Percentiles rank a stretch among this genome's conserved stretches.
These are phyloP conservation scores for Enteromius fasciolatus DNA, from an alignment of 2,797 vertebrate species.

Conservation along the genomic window DNA sequence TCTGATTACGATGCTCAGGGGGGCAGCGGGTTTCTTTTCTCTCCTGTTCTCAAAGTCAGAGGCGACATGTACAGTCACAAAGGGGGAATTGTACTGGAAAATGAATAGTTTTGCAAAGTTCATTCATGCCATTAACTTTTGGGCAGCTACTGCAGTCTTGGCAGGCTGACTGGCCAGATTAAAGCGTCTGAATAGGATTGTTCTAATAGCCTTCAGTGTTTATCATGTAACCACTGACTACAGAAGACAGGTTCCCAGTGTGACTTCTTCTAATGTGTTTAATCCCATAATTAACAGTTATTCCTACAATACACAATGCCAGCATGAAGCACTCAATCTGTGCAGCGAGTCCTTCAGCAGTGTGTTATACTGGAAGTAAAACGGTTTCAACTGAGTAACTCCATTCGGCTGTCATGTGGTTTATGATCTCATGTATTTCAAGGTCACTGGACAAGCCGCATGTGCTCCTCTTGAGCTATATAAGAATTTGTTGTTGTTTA, in stretches of 20 bases:
- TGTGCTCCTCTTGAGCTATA: conserved; percentile 27
- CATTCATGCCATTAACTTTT: conserved; percentile 51
- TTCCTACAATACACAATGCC: conserved; percentile 19
- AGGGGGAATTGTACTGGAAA: conserved; percentile 59
- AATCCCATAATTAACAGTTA: conserved; percentile 53
- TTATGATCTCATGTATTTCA: conserved; percentile 18
- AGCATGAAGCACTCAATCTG: conserved; percentile 7
- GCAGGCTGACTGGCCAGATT: conserved; percentile 51
- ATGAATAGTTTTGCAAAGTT: conserved; percentile 58
- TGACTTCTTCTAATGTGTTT: conserved; percentile 62
- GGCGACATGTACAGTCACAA: conserved; percentile 55
- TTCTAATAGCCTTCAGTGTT: conserved; percentile 70
- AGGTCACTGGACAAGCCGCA: conserved; percentile 9
- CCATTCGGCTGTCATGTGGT: not conserved
- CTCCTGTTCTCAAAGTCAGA: conserved; percentile 39
- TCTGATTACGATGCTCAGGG: conserved; percentile 36
- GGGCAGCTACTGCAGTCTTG: conserved; percentile 54
- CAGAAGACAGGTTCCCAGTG: conserved; percentile 56
- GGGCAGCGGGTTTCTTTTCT: conserved; percentile 34
- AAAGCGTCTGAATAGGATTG: conserved; percentile 22
- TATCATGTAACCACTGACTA: conserved; percentile 65
- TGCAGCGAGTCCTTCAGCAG: not conserved
- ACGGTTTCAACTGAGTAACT: conserved; percentile 5
- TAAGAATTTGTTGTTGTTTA: conserved; percentile 5
- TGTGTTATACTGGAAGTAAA: conserved; percentile 22